Conservation (phyloP, 2,888 invertebrate species). For the Brenthis daphne region DNA sequence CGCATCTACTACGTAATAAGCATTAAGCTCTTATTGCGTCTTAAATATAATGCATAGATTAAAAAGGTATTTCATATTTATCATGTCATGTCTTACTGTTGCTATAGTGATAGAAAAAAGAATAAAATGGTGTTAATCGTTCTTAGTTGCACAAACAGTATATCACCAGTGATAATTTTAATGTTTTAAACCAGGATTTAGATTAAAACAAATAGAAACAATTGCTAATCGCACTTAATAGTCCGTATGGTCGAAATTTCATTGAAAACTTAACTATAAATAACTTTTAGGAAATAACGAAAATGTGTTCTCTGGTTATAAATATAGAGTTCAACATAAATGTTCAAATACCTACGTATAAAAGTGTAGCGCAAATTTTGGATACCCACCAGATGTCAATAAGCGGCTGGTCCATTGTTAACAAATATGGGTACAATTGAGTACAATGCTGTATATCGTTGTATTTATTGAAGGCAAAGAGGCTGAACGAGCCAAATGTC, state of each 20-base stretch:
- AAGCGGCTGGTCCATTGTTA: constrained; percentile 69
- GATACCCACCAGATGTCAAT: constrained; percentile 67
- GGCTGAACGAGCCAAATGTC: constrained; percentile 70
- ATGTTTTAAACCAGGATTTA: background rate
- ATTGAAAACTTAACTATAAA: background rate
- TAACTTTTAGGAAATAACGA: background rate
- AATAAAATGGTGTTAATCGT: background rate
- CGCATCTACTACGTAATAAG: too few relatives aligned
- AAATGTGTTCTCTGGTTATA: background rate
- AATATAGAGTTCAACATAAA: background rate
- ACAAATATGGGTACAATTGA: constrained; percentile 77
- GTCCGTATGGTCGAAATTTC: background rate
- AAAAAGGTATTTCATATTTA: too few relatives aligned
- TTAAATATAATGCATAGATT: too few relatives aligned
- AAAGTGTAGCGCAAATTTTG: constrained; percentile 13
- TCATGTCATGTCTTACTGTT: background rate
- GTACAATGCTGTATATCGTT: constrained; percentile 73
- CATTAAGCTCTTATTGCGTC: too few relatives aligned
- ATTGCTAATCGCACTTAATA: background rate
- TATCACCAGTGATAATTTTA: background rate
- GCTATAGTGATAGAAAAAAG: background rate
- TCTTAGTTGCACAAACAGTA: background rate
- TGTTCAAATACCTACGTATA: background rate
- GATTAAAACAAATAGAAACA: background rate
- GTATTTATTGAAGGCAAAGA: constrained; percentile 67